Conservation (phyloP, 1,140 invertebrate species). For the Parapsyche elsis region DNA sequence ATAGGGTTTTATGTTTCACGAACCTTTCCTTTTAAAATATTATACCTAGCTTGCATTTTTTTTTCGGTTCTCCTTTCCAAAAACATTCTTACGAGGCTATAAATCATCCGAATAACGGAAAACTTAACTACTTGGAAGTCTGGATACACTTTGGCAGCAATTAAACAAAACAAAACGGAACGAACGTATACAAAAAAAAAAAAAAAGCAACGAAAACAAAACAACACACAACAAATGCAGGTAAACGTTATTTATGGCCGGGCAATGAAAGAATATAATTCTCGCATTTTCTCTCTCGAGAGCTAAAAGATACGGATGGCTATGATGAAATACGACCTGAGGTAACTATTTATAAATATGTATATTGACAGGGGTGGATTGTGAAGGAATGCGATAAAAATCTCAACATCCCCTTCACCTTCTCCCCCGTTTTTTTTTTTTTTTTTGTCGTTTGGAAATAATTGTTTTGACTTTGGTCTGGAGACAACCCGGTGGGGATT, state of each 20-base stretch:
- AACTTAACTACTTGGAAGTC: slow-evolving; percentile 44
- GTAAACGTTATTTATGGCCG: slow-evolving; percentile 10
- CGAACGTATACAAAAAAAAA: not conserved
- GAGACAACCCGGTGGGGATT: slow-evolving; percentile 33
- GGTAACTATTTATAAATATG: not conserved
- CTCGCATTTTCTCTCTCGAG: slow-evolving; percentile 2
- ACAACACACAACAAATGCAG: slow-evolving; percentile 3
- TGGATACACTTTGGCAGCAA: slow-evolving; percentile 29
- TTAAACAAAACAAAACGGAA: slow-evolving; percentile 27
- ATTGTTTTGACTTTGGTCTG: slow-evolving; percentile 46
- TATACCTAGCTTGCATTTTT: slow-evolving; percentile 41
- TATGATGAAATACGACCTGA: not conserved
- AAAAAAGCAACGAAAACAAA: not conserved
- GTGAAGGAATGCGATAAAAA: slow-evolving; percentile 1
- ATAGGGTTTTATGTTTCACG: slow-evolving; percentile 55
- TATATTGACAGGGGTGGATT: not conserved
- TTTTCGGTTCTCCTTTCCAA: slow-evolving; percentile 27
- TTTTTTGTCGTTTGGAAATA: not conserved
- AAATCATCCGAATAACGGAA: slow-evolving; percentile 56
- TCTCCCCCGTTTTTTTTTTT: slow-evolving; percentile 6
- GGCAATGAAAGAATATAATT: slow-evolving; percentile 14
- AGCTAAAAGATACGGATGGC: not conserved
- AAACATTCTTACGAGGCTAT: slow-evolving; percentile 53
- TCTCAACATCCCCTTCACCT: not conserved
- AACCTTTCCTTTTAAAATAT: slow-evolving; percentile 52